These are phyloP conservation scores for Delphinapterus leucas DNA, from an alignment of 2,113 vertebrate species.

Conservation along the genomic window DNA sequence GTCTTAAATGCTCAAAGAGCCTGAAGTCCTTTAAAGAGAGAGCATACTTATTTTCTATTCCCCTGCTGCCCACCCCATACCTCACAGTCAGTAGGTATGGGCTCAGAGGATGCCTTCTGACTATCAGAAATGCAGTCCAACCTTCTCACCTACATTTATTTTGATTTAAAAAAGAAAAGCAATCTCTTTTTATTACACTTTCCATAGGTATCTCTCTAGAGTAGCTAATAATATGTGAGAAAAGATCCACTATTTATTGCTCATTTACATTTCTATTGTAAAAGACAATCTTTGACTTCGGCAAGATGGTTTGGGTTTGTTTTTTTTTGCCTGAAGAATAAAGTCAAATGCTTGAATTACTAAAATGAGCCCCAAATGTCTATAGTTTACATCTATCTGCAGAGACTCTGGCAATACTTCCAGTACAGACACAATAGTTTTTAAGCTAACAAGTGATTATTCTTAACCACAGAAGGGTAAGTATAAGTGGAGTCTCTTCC, in stretches of 20 bases:
- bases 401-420: background rate
- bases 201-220: background rate
- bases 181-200: background rate
- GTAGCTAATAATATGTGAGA: background rate
- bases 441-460: background rate
- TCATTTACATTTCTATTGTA: constrained; percentile 18
- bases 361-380: background rate
- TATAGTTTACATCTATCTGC: background rate
- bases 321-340: background rate
- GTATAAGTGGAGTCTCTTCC: background rate
- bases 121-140: background rate
- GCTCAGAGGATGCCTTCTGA: background rate
- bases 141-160: background rate
- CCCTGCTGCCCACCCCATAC: background rate
- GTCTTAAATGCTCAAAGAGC: background rate
- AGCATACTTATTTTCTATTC: background rate
- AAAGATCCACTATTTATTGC: background rate
- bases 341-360: background rate
- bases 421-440: background rate
- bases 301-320: background rate
- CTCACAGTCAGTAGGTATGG: accelerated
- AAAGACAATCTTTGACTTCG: constrained; percentile 4
- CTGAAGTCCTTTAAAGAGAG: constrained; percentile 1
- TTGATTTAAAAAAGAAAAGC: background rate
- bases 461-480: constrained; percentile 3